These are phyloP conservation scores for Aphidoletes aphidimyza DNA, from an alignment of 2,888 invertebrate genomes.

Conservation along the genomic window DNA sequence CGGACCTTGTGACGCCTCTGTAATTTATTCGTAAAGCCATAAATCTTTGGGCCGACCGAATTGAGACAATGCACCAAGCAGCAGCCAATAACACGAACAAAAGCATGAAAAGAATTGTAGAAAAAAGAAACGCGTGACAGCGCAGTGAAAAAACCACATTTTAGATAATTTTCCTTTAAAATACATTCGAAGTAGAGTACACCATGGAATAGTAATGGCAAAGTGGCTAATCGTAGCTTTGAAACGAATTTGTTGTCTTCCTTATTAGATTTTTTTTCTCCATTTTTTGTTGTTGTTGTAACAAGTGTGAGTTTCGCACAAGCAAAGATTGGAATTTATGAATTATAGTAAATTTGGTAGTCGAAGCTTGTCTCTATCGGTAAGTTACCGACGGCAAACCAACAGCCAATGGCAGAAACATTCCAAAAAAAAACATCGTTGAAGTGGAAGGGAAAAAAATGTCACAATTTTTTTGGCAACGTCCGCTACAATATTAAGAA, in stretches of 20 bases:
- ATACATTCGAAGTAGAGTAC: too few species aligned
- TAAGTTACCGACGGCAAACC: too few species aligned
- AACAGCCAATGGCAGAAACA: neutral
- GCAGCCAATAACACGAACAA: neutral
- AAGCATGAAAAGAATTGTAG: neutral
- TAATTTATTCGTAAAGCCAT: conserved; percentile 34
- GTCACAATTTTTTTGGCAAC: neutral
- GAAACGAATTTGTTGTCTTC: neutral
- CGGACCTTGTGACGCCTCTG: conserved; percentile 13
- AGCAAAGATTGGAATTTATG: neutral
- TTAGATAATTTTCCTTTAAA: too few species aligned
- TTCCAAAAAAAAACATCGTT: too few species aligned
- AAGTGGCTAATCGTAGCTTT: too few species aligned
- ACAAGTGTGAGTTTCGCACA: neutral
- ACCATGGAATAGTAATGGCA: too few species aligned
- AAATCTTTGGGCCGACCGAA: conserved; percentile 9
- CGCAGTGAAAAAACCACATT: neutral
- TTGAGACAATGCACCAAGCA: too few species aligned
- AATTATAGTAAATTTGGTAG: neutral
- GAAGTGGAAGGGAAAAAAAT: too few species aligned
- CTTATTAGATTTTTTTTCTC: neutral
- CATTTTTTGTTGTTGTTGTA: neutral
- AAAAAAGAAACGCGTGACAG: neutral
- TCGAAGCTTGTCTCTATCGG: too few species aligned
- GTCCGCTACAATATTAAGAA: neutral